Conservation (phyloP, 2,888 invertebrate species). For the Noctua janthe region DNA sequence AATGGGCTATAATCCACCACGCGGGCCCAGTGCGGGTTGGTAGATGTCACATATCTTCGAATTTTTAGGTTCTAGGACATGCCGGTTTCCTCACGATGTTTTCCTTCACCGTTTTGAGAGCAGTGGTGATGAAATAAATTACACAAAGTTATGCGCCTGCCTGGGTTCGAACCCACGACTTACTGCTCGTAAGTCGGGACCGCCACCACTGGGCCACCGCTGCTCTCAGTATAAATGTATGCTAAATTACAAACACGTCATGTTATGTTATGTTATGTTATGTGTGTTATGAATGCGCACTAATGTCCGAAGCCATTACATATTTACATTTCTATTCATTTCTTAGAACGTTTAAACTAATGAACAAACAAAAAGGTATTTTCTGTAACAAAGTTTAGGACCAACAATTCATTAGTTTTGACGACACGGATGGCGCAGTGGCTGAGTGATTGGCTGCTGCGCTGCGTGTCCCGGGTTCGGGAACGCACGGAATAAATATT, state of each 20-base stretch:
- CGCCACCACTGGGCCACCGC: too few relatives aligned
- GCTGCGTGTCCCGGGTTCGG: background rate
- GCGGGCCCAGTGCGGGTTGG: too few relatives aligned
- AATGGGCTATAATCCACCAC: too few relatives aligned
- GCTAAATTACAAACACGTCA: constrained; percentile 26
- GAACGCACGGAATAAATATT: background rate
- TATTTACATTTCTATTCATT: constrained; percentile 51
- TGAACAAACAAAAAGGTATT: constrained; percentile 12
- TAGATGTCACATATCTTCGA: too few relatives aligned
- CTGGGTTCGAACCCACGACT: too few relatives aligned
- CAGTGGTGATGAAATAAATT: too few relatives aligned
- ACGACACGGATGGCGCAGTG: background rate
- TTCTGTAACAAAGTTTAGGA: background rate
- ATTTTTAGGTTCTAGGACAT: too few relatives aligned
- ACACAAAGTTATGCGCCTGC: too few relatives aligned
- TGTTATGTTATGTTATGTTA: constrained; percentile 12
- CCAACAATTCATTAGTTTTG: background rate
- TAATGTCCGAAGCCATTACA: constrained; percentile 60
- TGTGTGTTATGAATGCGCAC: constrained; percentile 44
- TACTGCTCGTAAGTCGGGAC: too few relatives aligned
- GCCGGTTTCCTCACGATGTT: too few relatives aligned
- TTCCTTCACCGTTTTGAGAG: too few relatives aligned
- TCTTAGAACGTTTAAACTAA: constrained; percentile 42
- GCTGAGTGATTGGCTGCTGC: background rate
- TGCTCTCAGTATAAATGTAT: constrained; percentile 8